Evolutionary conservation across 2,888 invertebrate species (phyloP), one percentile per base, ranked within the genome.

Genomic region (Phaedon cochleariae): DNA sequence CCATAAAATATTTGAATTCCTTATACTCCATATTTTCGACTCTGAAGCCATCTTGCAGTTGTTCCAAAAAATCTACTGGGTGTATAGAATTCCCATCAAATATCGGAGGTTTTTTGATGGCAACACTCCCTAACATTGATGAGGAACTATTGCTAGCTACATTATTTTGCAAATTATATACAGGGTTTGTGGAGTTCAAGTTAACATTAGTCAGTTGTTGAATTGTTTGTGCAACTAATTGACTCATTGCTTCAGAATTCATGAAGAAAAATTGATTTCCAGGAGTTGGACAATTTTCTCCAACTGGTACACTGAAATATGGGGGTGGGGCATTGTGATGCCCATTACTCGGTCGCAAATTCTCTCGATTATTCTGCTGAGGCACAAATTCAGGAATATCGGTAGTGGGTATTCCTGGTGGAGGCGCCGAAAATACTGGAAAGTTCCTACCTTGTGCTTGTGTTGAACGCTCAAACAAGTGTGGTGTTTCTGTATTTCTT

Each of bases 21-120:
- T 10, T 49, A 21, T 49, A 49, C 22, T 17, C 21, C 49, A 49
- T 49, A 17, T 49, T 9, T 49, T 49, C 21, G 4, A 49, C 49
- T 21, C 15, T 49, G 49, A 49, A 49, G 21, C 49, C 49, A 49
- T 49, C 15, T 49, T 49, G 49, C 4, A 49, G 22, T 49, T 49
- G 20, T 4, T 49, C 49, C 3, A 49, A 20, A 20, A 49, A 49
- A 49, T 49, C 49, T 49, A 49, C 22, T 12, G 22, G 49, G 49
- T 49, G 22, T 7, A 49, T 21, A 3, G 9, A 21, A 21, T 49
- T 21, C 9, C 49, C 21, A 20, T 20, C 21, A n/a, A 49, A 20
- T 49, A 49, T 10, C 17, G 46, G 10, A 2, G 46, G 46, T 4
- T 46, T 46, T 46, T 46, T 46, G 46, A 2, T 46, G 1, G 2